Evolutionary conservation across 2,113 vertebrate genomes (phyloP), one percentile per base, ranked within the genome.

Genomic region (Ardeotis arabs): DNA sequence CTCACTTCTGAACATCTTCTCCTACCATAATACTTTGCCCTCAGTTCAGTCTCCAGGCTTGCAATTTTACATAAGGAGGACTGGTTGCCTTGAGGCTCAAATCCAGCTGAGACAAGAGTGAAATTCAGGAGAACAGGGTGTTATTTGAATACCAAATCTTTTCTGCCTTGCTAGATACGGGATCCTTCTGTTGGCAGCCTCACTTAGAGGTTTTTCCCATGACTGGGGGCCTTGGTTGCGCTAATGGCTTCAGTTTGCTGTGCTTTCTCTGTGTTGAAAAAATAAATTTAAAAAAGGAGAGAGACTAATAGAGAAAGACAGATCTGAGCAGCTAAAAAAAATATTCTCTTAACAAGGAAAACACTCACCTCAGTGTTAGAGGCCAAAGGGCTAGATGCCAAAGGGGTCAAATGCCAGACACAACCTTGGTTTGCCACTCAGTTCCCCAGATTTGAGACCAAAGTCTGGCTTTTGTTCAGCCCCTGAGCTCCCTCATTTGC

Each of bases 201-300:
- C 63, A 49, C 7, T 70, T 39, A 19, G 37, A 87, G 10, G 13
- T 9, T 66, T 75, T 87, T 79, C 2, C 20, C 6, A 17, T 59
- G 12, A 3, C 14, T 44, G 20, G 14, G 17, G 29, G 2, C 13
- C 67, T 68, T 0, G 0, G 6, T 27, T 76, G 31, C 4, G 5
- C 22, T 37, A 25, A 49, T 3, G 16, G 10, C 12, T 87, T 77
- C 45, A 45, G 8, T 76, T 59, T 82, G 21, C 41, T 55, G 41
- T 33, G 41, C 12, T 67, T 78, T 79, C 60, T 83, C 56, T 45
- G 23, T 41, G 14, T 39, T 50, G 24, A 31, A 70, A 85, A 70
- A 58, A 69, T 52, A 59, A 39, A 39, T 7, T 19, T 8, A 6
- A 6, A 28, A 59, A 58, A 49, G 24, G 49, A 7, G 2, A 6